These are phyloP conservation scores for Riptortus pedestris DNA, from an alignment of 1,140 invertebrate genomes.

Conservation along the genomic window DNA sequence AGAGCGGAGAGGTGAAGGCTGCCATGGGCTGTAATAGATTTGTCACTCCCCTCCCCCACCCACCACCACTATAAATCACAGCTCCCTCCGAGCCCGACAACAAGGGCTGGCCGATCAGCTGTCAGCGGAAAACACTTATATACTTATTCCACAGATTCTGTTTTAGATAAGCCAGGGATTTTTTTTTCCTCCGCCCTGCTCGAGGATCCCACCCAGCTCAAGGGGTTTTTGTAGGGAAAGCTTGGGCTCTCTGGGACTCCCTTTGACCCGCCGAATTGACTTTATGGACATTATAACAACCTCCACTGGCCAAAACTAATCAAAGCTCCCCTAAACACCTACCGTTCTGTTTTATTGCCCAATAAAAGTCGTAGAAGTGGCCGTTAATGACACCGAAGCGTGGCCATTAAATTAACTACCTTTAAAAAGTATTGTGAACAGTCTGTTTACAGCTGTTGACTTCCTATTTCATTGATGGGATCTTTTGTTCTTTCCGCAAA, in stretches of 20 bases:
- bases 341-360: background rate
- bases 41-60: background rate
- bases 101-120: too few species aligned
- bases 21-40: background rate
- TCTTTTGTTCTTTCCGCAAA: too few species aligned
- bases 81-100: too few species aligned
- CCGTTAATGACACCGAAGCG: too few species aligned
- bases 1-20: too few species aligned
- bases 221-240: too few species aligned
- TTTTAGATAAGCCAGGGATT: slow-evolving; percentile 10
- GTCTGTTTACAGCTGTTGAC: too few species aligned
- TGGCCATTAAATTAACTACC: too few species aligned
- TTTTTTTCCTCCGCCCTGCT: background rate
- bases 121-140: slow-evolving; percentile 8
- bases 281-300: background rate
- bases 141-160: slow-evolving; percentile 2
- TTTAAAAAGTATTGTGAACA: too few species aligned
- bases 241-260: background rate
- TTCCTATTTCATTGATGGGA: too few species aligned
- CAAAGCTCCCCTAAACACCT: background rate
- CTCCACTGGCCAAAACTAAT: background rate
- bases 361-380: too few species aligned
- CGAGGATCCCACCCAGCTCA: too few species aligned
- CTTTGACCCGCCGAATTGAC: background rate
- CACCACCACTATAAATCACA: background rate